Percentiles rank a stretch among this genome's conserved stretches.
These are phyloP conservation scores for Lethrus apterus DNA, from an alignment of 1,140 invertebrate species.

Conservation along the genomic window DNA sequence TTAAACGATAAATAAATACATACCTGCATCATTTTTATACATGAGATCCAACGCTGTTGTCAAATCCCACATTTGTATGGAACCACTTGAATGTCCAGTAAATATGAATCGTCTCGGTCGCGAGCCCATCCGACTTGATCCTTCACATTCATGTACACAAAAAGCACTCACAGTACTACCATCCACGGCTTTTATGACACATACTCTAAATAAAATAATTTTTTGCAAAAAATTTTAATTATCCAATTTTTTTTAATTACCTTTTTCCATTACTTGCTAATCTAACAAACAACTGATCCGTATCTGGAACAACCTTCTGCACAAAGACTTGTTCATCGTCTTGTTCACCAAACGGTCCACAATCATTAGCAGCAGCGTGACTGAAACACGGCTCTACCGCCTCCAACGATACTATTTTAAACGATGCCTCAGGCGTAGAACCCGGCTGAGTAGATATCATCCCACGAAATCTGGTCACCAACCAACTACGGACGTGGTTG, in stretches of 20 bases:
- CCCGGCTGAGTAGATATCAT: conserved; percentile 98
- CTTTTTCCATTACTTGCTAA: conserved; percentile 91
- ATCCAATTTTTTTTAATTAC: conserved; percentile 47
- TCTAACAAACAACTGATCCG: conserved; percentile 88
- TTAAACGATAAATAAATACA: conserved; percentile 16
- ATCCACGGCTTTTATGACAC: conserved; percentile 91
- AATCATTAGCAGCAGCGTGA: conserved; percentile 69
- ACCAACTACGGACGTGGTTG: conserved; percentile 96
- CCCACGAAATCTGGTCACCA: conserved; percentile 87
- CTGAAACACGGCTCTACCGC: conserved; percentile 70
- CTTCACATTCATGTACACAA: conserved; percentile 95
- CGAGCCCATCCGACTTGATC: conserved; percentile 84
- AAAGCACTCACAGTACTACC: conserved; percentile 91
- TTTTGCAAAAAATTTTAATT: background rate
- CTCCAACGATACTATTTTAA: conserved; percentile 90
- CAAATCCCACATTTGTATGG: conserved; percentile 97
- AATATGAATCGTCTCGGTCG: conserved; percentile 86
- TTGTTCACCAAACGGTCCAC: conserved; percentile 94
- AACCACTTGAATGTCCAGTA: conserved; percentile 90
- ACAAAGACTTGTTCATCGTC: conserved; percentile 97
- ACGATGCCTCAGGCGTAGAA: conserved; percentile 91
- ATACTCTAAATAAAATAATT: conserved; percentile 59
- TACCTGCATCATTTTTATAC: conserved; percentile 58
- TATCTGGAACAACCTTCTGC: conserved; percentile 95
- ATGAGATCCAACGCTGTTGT: conserved; percentile 86